phyloP scores from a whole-genome alignment of 2,797 vertebrate genomes.

The Labeo calbasu region DNA sequence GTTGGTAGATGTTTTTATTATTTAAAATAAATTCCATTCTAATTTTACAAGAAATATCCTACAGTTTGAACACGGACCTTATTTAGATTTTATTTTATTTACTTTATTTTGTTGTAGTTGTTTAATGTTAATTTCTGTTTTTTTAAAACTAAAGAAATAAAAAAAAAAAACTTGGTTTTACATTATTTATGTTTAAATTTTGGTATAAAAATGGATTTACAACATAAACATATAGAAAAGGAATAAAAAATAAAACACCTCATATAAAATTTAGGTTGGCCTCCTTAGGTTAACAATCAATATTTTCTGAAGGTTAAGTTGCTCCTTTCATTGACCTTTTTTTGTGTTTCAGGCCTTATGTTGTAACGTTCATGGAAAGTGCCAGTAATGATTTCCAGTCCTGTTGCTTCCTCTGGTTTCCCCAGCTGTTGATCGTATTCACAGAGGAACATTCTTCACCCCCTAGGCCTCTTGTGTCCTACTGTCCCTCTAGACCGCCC shows the following conservation, averaged over 20 bases:
- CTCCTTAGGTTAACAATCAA: not conserved
- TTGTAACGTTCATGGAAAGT: conserved; percentile 11
- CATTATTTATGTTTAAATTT: too few relatives aligned
- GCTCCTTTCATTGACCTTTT: not conserved
- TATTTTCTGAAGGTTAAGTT: conserved; percentile 7
- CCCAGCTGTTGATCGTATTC: conserved; percentile 38
- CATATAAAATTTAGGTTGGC: not conserved
- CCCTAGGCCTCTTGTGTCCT: not conserved
- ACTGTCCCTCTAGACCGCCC: not conserved
- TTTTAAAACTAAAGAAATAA: too few relatives aligned
- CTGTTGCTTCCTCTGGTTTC: conserved; percentile 4
- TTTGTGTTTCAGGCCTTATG: not conserved
- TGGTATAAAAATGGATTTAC: not conserved
- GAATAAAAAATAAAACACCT: not conserved
- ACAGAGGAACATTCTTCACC: conserved; percentile 17
- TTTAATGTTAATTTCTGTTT: too few relatives aligned
- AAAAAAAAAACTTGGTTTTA: too few relatives aligned
- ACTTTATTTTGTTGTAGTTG: too few relatives aligned
- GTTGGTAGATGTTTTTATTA: too few relatives aligned
- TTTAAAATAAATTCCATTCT: not conserved
- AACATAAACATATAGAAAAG: not conserved
- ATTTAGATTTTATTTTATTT: not conserved
- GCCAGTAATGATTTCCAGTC: conserved; percentile 31
- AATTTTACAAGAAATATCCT: not conserved
- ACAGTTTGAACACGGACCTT: not conserved